Base-by-base conservation (phyloP, 2,113 vertebrate species). In the Ahaetulla prasina region DNA sequence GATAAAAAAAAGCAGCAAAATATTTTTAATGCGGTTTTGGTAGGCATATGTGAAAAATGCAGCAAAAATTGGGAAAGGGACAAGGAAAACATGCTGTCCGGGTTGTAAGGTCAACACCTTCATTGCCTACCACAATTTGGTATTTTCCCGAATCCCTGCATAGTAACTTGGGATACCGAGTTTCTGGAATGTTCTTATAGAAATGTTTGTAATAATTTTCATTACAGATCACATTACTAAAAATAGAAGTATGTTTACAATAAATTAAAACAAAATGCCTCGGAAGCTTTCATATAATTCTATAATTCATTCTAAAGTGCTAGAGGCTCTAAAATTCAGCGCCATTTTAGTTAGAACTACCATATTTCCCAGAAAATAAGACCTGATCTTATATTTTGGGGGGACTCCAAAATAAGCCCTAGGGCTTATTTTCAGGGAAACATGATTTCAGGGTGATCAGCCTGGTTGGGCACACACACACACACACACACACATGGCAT, bases 31-130 rank as follows among this genome's bases (percentile, higher is more conserved):
- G 0, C 3, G 12, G 52, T 25, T 53, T 30, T 52, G 7, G 43
- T 88, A 39, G 87, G 10, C 10, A 43, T 5, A 55, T 55, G 87
- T 20, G 16, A n/a, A 52, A 86, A 86, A 86, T 12, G 45, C 35
- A 93, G 55, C 23, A 91, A 93, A 94, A 50, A 22, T 50, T 52
- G 49, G 57, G 68, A 4, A 52, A 90, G 84, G 55, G 39, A 18
- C 10, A 1, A 43, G 18, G 53, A 89, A 55, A 30, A 27, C 2
- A 1, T 45, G 5, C 10, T 80, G 0, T 18, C 14, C 88, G 39
- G 57, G 91, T 92, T 84, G 57, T 53, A 35, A 9, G 63, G 86
- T 88, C 50, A n/a, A 95, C 90, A 87, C 89, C 91, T 45, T 52
- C 87, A 90, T 80, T 80, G 18, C 74, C 74, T 43, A 22, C 74